phyloP scores from a whole-genome alignment of 30 jellyfish, hydroid and myxozoan genomes.

The Pelagia noctiluca region DNA sequence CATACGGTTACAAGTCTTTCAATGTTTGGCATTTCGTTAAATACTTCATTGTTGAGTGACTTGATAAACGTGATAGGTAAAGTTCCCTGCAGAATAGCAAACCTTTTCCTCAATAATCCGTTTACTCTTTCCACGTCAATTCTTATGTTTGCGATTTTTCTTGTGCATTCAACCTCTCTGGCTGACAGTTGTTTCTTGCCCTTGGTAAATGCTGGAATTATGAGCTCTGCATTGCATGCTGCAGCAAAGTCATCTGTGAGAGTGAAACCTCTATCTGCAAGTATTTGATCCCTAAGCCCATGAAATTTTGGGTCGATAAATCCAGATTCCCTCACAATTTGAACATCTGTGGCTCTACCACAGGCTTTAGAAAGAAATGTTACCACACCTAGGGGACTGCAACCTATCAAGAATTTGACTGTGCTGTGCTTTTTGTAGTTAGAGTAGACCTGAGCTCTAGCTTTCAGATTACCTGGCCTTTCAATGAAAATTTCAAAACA shows the following conservation, averaged over 20 bases:
- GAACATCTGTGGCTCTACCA: slow-evolving; percentile 64
- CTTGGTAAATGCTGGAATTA: slow-evolving; percentile 20
- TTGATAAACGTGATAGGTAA: neutral
- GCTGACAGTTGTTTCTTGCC: slow-evolving; percentile 11
- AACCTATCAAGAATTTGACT: slow-evolving; percentile 48
- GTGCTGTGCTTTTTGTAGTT: slow-evolving; percentile 57
- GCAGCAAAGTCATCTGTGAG: slow-evolving; percentile 42
- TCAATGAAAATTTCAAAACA: slow-evolving; percentile 69
- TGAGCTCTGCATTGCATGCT: slow-evolving; percentile 29
- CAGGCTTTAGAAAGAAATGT: slow-evolving; percentile 56
- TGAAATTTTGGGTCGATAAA: neutral
- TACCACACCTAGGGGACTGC: slow-evolving; percentile 62
- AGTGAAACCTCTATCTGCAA: slow-evolving; percentile 38
- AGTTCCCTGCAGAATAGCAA: neutral
- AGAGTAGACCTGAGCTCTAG: slow-evolving; percentile 35
- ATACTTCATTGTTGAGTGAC: neutral
- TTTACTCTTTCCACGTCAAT: neutral
- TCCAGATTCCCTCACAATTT: slow-evolving; percentile 54
- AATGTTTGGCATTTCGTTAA: neutral
- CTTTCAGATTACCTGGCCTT: slow-evolving; percentile 46
- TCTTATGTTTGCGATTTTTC: neutral
- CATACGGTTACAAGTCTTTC: neutral
- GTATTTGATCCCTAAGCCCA: slow-evolving; percentile 24
- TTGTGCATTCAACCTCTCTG: neutral
- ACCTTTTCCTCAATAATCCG: neutral